Evolutionary conservation across 2,888 invertebrate genomes (phyloP), one percentile per base, ranked within the genome.

Genomic region (Sarcophaga rosellei): DNA sequence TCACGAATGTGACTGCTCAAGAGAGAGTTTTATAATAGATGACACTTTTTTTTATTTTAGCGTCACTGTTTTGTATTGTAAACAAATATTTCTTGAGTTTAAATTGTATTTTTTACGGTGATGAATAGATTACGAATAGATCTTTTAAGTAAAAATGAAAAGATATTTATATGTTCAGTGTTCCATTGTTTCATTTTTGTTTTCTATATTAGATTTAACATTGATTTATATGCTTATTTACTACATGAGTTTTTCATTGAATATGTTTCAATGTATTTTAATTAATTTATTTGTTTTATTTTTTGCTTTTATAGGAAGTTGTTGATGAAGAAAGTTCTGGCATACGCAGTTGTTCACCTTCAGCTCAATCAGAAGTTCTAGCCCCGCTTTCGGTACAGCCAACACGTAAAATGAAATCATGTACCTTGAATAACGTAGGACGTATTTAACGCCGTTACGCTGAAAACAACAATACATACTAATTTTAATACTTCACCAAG

Each of bases 351-450:
- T 91, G 89, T 85, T 93, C 93, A 25, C 93, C 94, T 25, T 94
- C 94, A 82, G 89, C 91, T 91, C 95, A 94, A 91, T 94, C 93
- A 10, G 95, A 95, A 88, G 94, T 95, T 92, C 94, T 96, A 91
- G 95, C 96, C 90, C 97, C 97, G 88, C 95, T 97, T 94, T 97
- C 97, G 84, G 97, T 97, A 92, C 97, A 97, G 94, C 97, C 97
- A 88, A 96, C 96, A 90, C 95, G 97, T 92, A 97, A 97, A 94
- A 95, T 96, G 90, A 95, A 95, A 93, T 94, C 95, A 89, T 94
- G 95, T 89, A 95, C 95, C 83, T 93, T 95, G 89, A 95, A 95
- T 90, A 95, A 95, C 90, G 95, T 96, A 90, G 95, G 96, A 89
- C 91, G 93, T 66, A 91, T 92, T 85, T 92, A 89, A 23, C 25